phyloP scores from a whole-genome alignment of 2,888 invertebrate species.

The Platypus cylindrus region DNA sequence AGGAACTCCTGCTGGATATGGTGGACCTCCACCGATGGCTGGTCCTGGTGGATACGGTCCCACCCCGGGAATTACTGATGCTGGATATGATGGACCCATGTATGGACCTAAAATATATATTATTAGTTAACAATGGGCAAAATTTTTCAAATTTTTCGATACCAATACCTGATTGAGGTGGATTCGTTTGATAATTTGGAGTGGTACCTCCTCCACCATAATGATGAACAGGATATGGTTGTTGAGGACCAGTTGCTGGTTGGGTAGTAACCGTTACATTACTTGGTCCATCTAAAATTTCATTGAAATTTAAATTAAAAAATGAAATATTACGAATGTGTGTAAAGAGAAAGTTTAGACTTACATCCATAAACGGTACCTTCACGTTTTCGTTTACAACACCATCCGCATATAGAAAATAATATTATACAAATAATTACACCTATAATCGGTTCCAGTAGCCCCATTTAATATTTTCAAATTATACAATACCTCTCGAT shows the following conservation, averaged over 20 bases:
- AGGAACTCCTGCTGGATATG: neutral
- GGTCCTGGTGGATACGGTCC: constrained; percentile 13
- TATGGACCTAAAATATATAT: neutral
- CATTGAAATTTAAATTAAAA: neutral
- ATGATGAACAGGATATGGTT: constrained; percentile 19
- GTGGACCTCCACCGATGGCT: constrained; percentile 10
- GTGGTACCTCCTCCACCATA: constrained; percentile 11
- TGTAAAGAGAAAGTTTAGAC: constrained; percentile 7
- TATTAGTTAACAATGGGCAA: neutral
- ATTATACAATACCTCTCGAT: no score
- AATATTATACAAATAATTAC: constrained; percentile 23
- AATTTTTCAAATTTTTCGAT: neutral
- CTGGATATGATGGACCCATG: neutral
- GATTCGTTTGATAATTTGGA: constrained; percentile 15
- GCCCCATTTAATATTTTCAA: constrained; percentile 25
- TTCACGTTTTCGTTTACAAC: constrained; percentile 25
- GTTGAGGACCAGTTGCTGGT: constrained; percentile 16
- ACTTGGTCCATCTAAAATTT: constrained; percentile 9
- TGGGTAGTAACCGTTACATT: constrained; percentile 16
- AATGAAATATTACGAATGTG: neutral
- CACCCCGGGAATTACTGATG: constrained; percentile 10
- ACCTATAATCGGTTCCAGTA: constrained; percentile 21
- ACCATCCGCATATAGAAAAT: constrained; percentile 26
- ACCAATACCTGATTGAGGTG: constrained; percentile 15
- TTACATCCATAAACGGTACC: constrained; percentile 26